These are phyloP conservation scores for Antechinus stuartii DNA, from an alignment of 2,113 vertebrate genomes.

Conservation along the genomic window DNA sequence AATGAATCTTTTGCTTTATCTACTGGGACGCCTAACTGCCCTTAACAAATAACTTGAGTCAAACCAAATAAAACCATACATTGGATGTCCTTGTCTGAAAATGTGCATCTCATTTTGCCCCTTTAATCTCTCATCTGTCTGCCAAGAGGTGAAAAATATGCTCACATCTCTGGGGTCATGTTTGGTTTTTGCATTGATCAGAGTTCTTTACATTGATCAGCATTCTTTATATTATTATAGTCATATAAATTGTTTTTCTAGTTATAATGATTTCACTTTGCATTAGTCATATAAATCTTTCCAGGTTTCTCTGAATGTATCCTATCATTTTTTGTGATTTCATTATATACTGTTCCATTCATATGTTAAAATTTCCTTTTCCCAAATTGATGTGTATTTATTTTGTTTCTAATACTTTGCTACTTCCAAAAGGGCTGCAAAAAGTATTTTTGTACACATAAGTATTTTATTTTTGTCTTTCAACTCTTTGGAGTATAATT, in stretches of 20 bases:
- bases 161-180: too few species aligned
- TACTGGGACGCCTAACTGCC: not conserved
- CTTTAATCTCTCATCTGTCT: too few species aligned
- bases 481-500: not conserved
- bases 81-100: not conserved
- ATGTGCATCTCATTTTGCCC: not conserved
- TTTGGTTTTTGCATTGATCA: too few species aligned
- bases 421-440: too few species aligned
- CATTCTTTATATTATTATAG: not conserved
- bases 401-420: too few species aligned
- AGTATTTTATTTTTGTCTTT: not conserved
- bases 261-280: not conserved
- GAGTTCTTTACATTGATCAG: too few species aligned
- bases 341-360: not conserved
- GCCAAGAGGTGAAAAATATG: too few species aligned
- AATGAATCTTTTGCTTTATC: not conserved
- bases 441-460: too few species aligned
- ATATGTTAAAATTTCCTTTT: not conserved
- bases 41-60: not conserved
- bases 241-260: not conserved
- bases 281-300: not conserved
- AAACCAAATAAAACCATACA: not conserved
- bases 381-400: too few species aligned
- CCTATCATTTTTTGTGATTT: not conserved
- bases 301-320: not conserved